phyloP scores from a whole-genome alignment of 2,888 invertebrate genomes.

The Micoletzkya japonica region DNA sequence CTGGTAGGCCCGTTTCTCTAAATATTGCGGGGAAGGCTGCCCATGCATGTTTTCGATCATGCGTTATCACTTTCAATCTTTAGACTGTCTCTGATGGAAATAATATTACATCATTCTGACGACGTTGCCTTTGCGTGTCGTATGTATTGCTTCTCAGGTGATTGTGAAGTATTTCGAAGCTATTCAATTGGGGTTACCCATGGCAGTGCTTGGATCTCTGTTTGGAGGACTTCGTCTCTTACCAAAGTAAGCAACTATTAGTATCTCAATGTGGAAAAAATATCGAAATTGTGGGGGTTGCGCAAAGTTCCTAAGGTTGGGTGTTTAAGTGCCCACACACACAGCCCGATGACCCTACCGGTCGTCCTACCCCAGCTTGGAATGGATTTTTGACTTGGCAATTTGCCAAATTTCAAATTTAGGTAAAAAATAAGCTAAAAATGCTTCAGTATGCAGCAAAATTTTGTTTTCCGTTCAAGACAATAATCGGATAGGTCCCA shows the following conservation, averaged over 20 bases:
- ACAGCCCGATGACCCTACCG: too few relatives aligned
- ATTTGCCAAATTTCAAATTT: too few relatives aligned
- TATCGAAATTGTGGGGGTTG: not conserved
- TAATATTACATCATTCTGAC: too few relatives aligned
- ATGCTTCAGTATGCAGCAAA: too few relatives aligned
- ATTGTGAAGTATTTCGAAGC: conserved; percentile 97
- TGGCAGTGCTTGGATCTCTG: conserved; percentile 89
- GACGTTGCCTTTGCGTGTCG: not conserved
- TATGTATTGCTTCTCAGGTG: conserved; percentile 72
- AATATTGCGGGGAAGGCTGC: not conserved
- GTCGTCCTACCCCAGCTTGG: too few relatives aligned
- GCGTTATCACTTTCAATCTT: not conserved
- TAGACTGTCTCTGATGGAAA: not conserved
- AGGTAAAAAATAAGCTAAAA: too few relatives aligned
- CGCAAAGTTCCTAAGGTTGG: too few relatives aligned
- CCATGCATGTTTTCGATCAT: not conserved
- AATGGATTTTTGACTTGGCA: too few relatives aligned
- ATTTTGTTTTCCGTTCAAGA: too few relatives aligned
- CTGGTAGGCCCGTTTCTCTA: too few relatives aligned
- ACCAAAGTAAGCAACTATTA: conserved; percentile 72
- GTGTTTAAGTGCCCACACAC: too few relatives aligned
- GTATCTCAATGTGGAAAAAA: conserved; percentile 18
- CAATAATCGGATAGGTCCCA: too few relatives aligned
- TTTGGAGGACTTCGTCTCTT: conserved; percentile 86
- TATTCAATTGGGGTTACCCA: conserved; percentile 88